Evolutionary conservation across 2,113 vertebrate species (phyloP).

Genomic region (Tenebrosternarchus preto): DNA sequence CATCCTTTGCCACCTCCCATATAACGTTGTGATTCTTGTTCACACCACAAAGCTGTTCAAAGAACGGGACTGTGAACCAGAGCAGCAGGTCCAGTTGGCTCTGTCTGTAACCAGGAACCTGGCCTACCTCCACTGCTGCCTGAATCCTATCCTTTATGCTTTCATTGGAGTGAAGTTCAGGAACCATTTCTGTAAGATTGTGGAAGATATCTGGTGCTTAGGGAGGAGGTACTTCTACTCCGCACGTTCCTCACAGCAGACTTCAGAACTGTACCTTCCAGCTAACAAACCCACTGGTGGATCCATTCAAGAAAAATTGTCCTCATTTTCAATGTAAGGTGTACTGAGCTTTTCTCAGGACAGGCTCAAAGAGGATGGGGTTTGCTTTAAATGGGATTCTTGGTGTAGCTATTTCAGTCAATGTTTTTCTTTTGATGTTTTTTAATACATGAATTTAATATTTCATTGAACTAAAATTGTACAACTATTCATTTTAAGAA

Average conservation of each 20-base stretch:
- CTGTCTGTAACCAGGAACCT: conserved; percentile 71
- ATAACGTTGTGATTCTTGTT: conserved; percentile 80
- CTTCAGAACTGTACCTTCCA: conserved; percentile 73
- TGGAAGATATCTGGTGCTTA: conserved; percentile 78
- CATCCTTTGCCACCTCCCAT: conserved; percentile 84
- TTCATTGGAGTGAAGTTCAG: conserved; percentile 91
- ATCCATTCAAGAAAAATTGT: conserved; percentile 68
- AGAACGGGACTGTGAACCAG: conserved; percentile 63
- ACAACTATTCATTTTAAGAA: no score
- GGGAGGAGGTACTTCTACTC: conserved; percentile 68
- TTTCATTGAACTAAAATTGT: no score
- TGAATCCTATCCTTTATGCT: conserved; percentile 92
- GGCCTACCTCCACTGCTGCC: conserved; percentile 90
- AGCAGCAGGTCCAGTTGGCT: conserved; percentile 59
- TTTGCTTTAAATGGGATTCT: not conserved
- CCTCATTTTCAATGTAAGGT: conserved; percentile 77
- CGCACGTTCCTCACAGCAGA: conserved; percentile 63
- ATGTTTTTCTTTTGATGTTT: no score
- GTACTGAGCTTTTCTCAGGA: not conserved
- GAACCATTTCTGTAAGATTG: conserved; percentile 81
- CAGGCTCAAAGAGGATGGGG: not conserved
- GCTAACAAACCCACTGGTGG: conserved; percentile 70
- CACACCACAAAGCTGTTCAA: conserved; percentile 71
- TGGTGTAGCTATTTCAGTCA: not conserved
- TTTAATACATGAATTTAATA: no score